Percentiles rank a stretch among this genome's conserved stretches.
These are phyloP conservation scores for Archips xylosteana DNA, from an alignment of 2,888 invertebrate genomes.

Conservation along the genomic window DNA sequence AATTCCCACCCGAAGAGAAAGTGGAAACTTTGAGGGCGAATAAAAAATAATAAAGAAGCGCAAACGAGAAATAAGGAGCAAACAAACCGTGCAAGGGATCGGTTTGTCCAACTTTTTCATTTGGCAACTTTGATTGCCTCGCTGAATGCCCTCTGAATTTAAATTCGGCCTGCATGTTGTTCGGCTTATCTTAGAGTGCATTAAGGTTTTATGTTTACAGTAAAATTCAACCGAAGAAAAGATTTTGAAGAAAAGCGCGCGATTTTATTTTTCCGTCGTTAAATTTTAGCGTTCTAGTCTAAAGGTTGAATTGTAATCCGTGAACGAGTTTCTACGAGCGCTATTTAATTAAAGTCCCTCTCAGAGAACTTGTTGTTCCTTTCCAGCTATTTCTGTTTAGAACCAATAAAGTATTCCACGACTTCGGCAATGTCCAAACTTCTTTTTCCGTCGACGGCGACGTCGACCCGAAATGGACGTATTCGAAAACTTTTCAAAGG, in stretches of 20 bases:
- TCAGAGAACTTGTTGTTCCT: conserved; percentile 28
- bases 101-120: conserved; percentile 66
- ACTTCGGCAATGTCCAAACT: conserved; percentile 34
- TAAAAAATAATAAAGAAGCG: conserved; percentile 66
- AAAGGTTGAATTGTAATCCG: conserved; percentile 11
- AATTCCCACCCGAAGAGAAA: conserved; percentile 55
- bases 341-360: conserved; percentile 39
- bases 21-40: conserved; percentile 48
- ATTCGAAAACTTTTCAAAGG: conserved; percentile 33
- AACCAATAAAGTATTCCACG: conserved; percentile 42
- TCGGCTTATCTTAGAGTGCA: conserved; percentile 53
- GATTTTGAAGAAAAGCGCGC: not conserved
- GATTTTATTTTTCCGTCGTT: conserved; percentile 10
- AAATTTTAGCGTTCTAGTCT: conserved; percentile 4
- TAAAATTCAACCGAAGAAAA: conserved; percentile 17
- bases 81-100: conserved; percentile 52
- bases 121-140: conserved; percentile 74
- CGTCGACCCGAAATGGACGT: conserved; percentile 24
- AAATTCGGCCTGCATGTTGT: conserved; percentile 55
- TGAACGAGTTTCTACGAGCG: conserved; percentile 7
- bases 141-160: conserved; percentile 59
- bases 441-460: conserved; percentile 29
- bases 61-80: conserved; percentile 54
- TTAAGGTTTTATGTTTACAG: conserved; percentile 44
- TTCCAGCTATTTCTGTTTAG: conserved; percentile 32